Evolutionary conservation across 2,888 invertebrate species (phyloP), one percentile per base, ranked within the genome.

Genomic region (Drosophila kokeensis): DNA sequence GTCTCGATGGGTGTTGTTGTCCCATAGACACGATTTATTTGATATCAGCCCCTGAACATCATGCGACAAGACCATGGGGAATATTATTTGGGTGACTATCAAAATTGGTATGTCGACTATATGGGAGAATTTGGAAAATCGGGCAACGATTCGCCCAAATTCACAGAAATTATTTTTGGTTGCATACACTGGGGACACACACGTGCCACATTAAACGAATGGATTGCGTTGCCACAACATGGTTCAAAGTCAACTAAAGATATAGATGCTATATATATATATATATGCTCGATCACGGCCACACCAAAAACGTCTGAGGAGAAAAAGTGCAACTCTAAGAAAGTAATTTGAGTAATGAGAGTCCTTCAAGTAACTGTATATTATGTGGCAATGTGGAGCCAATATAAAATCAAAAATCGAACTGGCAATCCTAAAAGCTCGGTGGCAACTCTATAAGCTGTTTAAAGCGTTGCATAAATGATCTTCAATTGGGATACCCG

Each of bases 131-230:
- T 69, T 52, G 40, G 21, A 10, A 15, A 24, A 57, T 62, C 62
- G 55, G 42, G 57, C 49, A 53, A 61, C 59, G 15, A 54, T 60
- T 60, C 13, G 40, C 54, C 27, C 21, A 50, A 58, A 58, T 48
- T 48, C 27, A 27, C 24, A 24, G 4, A 21, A 13, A 48, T 45
- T 54, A 11, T 49, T 53, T 38, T 49, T 7, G 10, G 4, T 13
- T n/a, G 42, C 36, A 32, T 45, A 48, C 84, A 57, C 59, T 67
- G 76, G 80, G 87, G 80, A 73, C 62, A 57, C 81, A 81, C 87
- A 83, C 87, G 86, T 86, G 89, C 75, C 86, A 48, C 55, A 58
- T 55, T 55, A 57, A 82, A 54, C 54, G 36, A 38, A 68, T 29
- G 38, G 38, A 64, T 64, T 36, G 36, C 30, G n/a, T 30, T 48